phyloP scores from a whole-genome alignment of 2,888 invertebrate genomes.

The Eupithecia abbreviata region DNA sequence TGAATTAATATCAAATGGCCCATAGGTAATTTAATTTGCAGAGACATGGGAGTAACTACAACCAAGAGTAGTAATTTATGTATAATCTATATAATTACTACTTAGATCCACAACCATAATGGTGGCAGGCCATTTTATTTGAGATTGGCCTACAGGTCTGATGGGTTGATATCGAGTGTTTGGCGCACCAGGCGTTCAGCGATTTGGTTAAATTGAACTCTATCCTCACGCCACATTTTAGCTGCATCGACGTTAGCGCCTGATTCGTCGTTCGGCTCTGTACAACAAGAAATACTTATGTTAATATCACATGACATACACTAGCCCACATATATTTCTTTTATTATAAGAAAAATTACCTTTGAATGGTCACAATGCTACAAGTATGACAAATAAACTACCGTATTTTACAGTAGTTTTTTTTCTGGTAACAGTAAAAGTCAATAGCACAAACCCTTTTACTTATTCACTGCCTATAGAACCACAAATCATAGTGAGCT shows the following conservation, averaged over 20 bases:
- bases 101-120: neutral
- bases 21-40: neutral
- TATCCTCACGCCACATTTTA: constrained; percentile 99
- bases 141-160: constrained; percentile 38
- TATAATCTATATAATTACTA: neutral
- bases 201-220: constrained; percentile 95
- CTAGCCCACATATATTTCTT: neutral
- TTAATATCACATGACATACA: neutral
- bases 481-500: neutral
- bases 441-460: too few species aligned
- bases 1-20: neutral
- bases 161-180: constrained; percentile 87
- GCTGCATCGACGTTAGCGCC: constrained; percentile 99
- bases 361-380: neutral
- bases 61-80: neutral
- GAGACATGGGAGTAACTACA: neutral
- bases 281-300: neutral
- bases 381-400: neutral
- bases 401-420: neutral
- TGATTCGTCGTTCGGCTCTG: constrained; percentile 99
- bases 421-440: neutral
- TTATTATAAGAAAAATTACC: neutral
- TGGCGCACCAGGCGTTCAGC: constrained; percentile 96
- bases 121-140: neutral
- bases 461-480: neutral